A percentile compares a stretch with the other conserved stretches of the same genome.
Conservation (phyloP, 2,113 vertebrate genomes). For the Natator depressus region DNA sequence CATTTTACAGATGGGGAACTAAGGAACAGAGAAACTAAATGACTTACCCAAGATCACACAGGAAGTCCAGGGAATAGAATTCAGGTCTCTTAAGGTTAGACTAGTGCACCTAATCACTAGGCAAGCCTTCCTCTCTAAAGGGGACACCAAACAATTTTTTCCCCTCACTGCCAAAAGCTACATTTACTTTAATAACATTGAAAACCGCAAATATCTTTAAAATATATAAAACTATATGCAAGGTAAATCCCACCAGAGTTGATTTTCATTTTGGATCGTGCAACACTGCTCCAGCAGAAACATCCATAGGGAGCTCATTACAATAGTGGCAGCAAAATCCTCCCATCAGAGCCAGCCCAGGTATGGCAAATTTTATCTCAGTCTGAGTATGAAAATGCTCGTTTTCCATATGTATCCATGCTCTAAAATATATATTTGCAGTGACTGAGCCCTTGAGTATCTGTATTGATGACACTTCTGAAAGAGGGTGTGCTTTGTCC, state of each 20-base stretch:
- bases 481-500: background rate
- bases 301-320: slow-evolving; percentile 40
- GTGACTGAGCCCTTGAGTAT: background rate
- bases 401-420: background rate
- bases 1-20: background rate
- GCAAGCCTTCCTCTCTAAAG: background rate
- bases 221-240: background rate
- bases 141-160: background rate
- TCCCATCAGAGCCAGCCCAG: slow-evolving; percentile 13
- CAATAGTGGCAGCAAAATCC: slow-evolving; percentile 36
- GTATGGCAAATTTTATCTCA: slow-evolving; percentile 12
- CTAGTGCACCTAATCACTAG: background rate
- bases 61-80: background rate
- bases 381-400: background rate
- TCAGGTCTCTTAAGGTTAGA: background rate
- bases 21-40: background rate
- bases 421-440: slow-evolving; percentile 28
- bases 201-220: background rate
- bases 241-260: background rate
- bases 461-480: background rate
- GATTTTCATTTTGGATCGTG: slow-evolving; percentile 32
- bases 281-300: background rate
- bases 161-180: background rate
- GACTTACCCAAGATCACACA: background rate
- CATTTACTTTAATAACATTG: slow-evolving; percentile 39